A percentile compares a stretch with the other conserved stretches of the same genome.
phyloP scores from a whole-genome alignment of 2,797 vertebrate genomes.

The Pantherophis alleghaniensis region DNA sequence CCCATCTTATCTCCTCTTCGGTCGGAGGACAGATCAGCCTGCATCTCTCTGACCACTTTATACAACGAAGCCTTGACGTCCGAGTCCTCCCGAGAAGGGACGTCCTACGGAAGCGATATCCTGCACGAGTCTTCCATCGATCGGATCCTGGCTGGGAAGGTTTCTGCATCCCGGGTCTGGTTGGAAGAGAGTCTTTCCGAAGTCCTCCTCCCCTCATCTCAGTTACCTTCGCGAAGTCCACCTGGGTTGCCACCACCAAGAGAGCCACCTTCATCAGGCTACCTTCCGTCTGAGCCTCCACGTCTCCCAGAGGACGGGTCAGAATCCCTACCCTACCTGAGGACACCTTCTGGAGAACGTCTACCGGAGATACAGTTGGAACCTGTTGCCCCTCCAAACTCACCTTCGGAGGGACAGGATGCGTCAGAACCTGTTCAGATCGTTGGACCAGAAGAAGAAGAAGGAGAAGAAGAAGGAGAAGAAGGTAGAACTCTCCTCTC shows the following conservation, averaged over 20 bases:
- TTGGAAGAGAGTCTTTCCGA: too few species aligned
- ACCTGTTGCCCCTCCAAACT: not conserved
- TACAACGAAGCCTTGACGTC: accelerated
- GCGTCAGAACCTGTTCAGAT: accelerated
- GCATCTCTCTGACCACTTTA: accelerated
- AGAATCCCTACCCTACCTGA: accelerated
- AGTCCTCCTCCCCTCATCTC: accelerated
- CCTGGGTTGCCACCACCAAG: accelerated
- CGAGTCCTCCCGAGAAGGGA: accelerated
- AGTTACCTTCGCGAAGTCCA: not conserved
- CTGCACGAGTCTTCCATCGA: accelerated
- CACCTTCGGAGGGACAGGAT: not conserved
- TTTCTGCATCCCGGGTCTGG: accelerated
- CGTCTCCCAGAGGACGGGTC: too few species aligned
- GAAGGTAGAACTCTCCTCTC: too few species aligned
- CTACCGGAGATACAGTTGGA: not conserved
- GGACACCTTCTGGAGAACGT: not conserved
- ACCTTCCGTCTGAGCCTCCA: not conserved
- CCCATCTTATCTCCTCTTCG: not conserved
- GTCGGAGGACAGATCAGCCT: not conserved
- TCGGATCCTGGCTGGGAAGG: accelerated
- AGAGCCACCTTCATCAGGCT: not conserved
- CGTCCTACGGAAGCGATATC: accelerated
- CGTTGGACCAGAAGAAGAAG: not conserved
- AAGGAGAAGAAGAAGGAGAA: not conserved